Conservation (phyloP, 2,113 vertebrate species). For the Synodontis membranacea region DNA sequence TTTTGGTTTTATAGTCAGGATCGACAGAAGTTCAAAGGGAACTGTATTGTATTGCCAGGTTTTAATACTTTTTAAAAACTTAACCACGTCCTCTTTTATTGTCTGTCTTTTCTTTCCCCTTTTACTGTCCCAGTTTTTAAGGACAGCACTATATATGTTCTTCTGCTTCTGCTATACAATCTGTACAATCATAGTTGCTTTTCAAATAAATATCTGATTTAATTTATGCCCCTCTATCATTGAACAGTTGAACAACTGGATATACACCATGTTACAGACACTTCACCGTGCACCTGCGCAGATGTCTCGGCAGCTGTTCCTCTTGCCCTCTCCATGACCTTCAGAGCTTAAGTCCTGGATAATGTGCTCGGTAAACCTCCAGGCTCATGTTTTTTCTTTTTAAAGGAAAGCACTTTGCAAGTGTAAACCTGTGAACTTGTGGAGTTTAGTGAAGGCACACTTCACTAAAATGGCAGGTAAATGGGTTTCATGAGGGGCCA, state of each 20-base stretch:
- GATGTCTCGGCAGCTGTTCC: neutral
- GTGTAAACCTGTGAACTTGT: neutral
- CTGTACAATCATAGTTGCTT: neutral
- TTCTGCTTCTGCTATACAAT: neutral
- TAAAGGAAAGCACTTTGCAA: neutral
- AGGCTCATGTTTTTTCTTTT: neutral
- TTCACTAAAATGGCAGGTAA: neutral
- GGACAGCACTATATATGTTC: no score
- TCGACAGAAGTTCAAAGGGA: neutral
- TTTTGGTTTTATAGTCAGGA: neutral
- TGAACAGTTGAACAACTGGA: neutral
- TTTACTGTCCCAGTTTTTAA: neutral
- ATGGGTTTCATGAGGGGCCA: neutral
- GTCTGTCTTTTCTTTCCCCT: neutral
- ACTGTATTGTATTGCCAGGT: neutral
- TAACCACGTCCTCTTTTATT: neutral
- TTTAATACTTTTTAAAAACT: neutral
- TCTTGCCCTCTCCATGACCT: neutral
- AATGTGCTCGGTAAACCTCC: neutral
- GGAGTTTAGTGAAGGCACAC: neutral
- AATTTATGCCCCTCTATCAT: neutral
- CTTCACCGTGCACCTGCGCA: neutral
- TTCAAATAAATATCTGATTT: constrained; percentile 4
- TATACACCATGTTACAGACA: neutral
- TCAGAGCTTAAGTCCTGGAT: neutral